Evolutionary conservation across 2,888 invertebrate species (phyloP).

Genomic region (Drosophila maculinotata): DNA sequence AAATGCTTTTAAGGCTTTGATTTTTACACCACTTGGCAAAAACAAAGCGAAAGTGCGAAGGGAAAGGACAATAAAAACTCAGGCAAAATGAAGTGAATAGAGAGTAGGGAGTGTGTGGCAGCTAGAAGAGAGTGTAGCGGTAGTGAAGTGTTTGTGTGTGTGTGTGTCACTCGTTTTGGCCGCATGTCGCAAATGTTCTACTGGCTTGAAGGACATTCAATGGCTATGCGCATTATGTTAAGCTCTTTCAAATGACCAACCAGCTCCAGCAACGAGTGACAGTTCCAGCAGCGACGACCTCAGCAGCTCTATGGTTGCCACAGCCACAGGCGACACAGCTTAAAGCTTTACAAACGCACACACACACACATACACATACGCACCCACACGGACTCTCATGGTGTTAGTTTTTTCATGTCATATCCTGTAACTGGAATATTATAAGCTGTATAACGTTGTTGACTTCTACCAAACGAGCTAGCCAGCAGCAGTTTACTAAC

Average conservation of each 20-base stretch:
- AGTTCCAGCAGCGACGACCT: constrained; percentile 22
- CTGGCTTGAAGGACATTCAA: constrained; percentile 66
- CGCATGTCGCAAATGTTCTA: constrained; percentile 62
- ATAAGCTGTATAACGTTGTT: constrained; percentile 29
- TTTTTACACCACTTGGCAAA: constrained; percentile 43
- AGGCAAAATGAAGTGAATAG: constrained; percentile 11
- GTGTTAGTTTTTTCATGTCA: constrained; percentile 16
- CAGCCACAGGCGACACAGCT: constrained; percentile 40
- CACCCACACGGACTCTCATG: not conserved
- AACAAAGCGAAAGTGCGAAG: constrained; percentile 46
- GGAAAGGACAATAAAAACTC: constrained; percentile 35
- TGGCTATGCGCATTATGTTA: constrained; percentile 72
- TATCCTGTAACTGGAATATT: constrained; percentile 42
- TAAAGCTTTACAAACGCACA: constrained; percentile 14
- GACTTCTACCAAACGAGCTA: constrained; percentile 7
- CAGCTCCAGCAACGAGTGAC: constrained; percentile 52
- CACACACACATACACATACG: constrained; percentile 8
- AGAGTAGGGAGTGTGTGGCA: too few species aligned
- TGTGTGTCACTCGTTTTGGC: constrained; percentile 47
- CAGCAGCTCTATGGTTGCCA: constrained; percentile 33
- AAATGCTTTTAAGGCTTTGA: constrained; percentile 67
- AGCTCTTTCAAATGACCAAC: constrained; percentile 77
- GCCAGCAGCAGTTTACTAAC: constrained; percentile 12
- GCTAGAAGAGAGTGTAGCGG: too few species aligned
- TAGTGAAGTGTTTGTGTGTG: constrained; percentile 36